Base-by-base conservation (phyloP, 2,888 invertebrate species). In the Agriopis marginaria region DNA sequence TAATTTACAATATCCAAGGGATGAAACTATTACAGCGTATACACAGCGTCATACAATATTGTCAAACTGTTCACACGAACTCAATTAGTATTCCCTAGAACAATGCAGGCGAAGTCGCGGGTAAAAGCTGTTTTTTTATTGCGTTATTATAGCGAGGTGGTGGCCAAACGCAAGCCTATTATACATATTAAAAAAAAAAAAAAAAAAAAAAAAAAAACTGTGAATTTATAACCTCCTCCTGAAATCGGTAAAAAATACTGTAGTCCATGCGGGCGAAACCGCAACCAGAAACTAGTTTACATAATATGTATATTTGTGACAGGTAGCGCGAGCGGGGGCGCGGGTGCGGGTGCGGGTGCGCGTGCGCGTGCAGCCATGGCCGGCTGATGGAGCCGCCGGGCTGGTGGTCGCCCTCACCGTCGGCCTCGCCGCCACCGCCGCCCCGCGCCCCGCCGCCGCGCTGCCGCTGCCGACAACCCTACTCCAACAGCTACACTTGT, bases 281-380 rank as follows among this genome's bases (percentile, higher is more conserved):
- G 3, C 47, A 12, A n/a, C n/a, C n/a, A 7, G 4, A 47, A n/a
- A 14, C 6, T n/a, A 14, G 3, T 7, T 40, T n/a, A 7, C 7
- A 8, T 32, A n/a, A 3, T 6, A 0, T 45, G 7, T 45, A 1
- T 58, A 6, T 58, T 12, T 42, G 32, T 32, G 32, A 7, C 77
- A 92, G 93, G 92, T 92, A 92, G 92, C 92, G 90, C 81, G 88
- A 91, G 92, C 91, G 91, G 81, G 88, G 88, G 88, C 85, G 89
- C 86, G 88, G 87, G 85, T 82, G 88, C 88, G 88, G 88, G 84
- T 88, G 87, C 85, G 88, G 87, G 86, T 84, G 89, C 87, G 88
- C 87, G 84, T 90, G 88, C 86, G 89, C 82, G 79, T 87, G 90
- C 87, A 84, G 88, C 88, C 91, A 91, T 90, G 93, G 87, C 85